phyloP scores from a whole-genome alignment of 2,113 vertebrate species.

The Axis porcinus region DNA sequence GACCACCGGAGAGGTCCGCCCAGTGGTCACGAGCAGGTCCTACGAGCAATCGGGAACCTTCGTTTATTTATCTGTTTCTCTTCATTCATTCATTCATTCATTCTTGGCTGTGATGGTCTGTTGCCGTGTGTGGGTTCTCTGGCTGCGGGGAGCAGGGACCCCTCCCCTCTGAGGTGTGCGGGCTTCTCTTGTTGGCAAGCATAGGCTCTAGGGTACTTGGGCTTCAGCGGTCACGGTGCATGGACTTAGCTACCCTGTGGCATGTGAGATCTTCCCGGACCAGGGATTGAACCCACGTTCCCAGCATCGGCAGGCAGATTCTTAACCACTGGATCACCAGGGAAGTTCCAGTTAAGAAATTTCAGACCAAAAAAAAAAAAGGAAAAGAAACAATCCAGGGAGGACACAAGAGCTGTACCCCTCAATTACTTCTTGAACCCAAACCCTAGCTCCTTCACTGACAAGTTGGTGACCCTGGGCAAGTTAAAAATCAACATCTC shows the following conservation, averaged over 20 bases:
- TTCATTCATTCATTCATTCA: background rate
- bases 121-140: rapidly evolving
- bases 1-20: background rate
- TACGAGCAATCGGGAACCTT: background rate
- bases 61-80: background rate
- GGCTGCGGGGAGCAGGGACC: background rate
- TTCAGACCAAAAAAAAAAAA: background rate
- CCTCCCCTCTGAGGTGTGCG: background rate
- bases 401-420: background rate
- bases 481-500: background rate
- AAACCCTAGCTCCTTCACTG: background rate
- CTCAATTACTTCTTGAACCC: background rate
- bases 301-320: background rate
- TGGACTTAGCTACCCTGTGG: background rate
- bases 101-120: background rate
- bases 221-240: background rate
- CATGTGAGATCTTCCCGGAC: background rate
- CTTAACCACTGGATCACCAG: background rate
- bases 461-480: background rate
- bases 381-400: background rate
- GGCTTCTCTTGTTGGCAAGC: background rate
- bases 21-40: background rate
- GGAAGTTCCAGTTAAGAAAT: background rate
- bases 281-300: background rate
- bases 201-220: background rate